Percentiles rank a stretch among this genome's conserved stretches.
Conservation (phyloP, 2,797 vertebrate species). For the Arrhamphus sclerolepis region DNA sequence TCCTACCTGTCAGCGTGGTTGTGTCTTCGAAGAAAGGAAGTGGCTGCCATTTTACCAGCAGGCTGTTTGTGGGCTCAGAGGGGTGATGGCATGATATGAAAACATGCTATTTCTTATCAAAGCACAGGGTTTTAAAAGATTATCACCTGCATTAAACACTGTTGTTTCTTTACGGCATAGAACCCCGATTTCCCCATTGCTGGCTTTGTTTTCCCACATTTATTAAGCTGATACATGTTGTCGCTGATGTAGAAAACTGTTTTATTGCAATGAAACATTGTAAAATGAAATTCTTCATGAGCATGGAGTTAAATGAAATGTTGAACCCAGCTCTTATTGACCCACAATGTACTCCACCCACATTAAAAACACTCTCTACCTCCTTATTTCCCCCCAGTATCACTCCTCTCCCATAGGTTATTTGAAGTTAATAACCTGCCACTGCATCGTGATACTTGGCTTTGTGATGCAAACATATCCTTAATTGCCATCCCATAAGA, state of each 20-base stretch:
- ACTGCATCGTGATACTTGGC: constrained; percentile 73
- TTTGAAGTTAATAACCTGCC: constrained; percentile 80
- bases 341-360: constrained; percentile 25
- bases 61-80: constrained; percentile 65
- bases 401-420: constrained; percentile 61
- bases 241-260: neutral
- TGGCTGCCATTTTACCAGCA: constrained; percentile 82
- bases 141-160: constrained; percentile 41
- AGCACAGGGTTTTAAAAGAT: constrained; percentile 63
- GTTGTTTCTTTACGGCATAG: constrained; percentile 20
- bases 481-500: constrained; percentile 76
- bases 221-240: constrained; percentile 18
- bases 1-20: constrained; percentile 85
- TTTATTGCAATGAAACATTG: neutral
- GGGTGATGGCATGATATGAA: constrained; percentile 55
- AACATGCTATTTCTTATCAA: constrained; percentile 72
- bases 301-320: constrained; percentile 14
- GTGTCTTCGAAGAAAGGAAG: constrained; percentile 84
- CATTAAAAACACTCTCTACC: constrained; percentile 32
- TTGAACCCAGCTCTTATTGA: constrained; percentile 20
- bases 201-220: constrained; percentile 1
- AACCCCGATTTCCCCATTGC: constrained; percentile 7
- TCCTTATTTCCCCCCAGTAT: constrained; percentile 61
- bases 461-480: constrained; percentile 82
- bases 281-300: constrained; percentile 1